Conservation (phyloP, 2,888 invertebrate genomes). For the Trilocha varians region DNA sequence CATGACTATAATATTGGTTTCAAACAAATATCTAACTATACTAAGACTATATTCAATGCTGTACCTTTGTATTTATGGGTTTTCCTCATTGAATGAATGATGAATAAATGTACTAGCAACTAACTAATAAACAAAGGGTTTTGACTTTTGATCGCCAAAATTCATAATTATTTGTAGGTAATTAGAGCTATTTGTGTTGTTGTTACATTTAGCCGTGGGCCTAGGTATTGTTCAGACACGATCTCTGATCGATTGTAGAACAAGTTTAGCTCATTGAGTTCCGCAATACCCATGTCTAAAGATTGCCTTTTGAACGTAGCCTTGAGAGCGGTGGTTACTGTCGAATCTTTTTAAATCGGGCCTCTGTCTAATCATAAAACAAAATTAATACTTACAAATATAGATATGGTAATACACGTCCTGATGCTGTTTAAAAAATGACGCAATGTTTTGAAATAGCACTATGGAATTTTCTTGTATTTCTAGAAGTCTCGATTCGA, state of each 20-base stretch:
- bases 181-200: neutral
- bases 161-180: too few relatives aligned
- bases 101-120: too few relatives aligned
- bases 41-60: too few relatives aligned
- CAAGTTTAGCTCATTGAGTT: neutral
- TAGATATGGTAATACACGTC: neutral
- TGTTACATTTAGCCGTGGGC: neutral
- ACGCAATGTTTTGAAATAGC: too few relatives aligned
- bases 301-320: neutral
- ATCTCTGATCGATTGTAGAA: neutral
- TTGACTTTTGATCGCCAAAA: too few relatives aligned
- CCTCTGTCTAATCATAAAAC: neutral
- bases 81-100: too few relatives aligned
- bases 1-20: too few relatives aligned
- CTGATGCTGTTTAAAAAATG: neutral
- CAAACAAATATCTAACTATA: too few relatives aligned
- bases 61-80: too few relatives aligned
- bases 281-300: neutral
- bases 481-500: too few relatives aligned
- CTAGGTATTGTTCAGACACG: neutral
- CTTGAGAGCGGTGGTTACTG: neutral
- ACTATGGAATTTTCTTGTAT: too few relatives aligned
- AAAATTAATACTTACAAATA: neutral
- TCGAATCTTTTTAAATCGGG: neutral
- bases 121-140: too few relatives aligned